Evolutionary conservation across 2,888 invertebrate genomes (phyloP).

Genomic region (Melieria crassipennis): DNA sequence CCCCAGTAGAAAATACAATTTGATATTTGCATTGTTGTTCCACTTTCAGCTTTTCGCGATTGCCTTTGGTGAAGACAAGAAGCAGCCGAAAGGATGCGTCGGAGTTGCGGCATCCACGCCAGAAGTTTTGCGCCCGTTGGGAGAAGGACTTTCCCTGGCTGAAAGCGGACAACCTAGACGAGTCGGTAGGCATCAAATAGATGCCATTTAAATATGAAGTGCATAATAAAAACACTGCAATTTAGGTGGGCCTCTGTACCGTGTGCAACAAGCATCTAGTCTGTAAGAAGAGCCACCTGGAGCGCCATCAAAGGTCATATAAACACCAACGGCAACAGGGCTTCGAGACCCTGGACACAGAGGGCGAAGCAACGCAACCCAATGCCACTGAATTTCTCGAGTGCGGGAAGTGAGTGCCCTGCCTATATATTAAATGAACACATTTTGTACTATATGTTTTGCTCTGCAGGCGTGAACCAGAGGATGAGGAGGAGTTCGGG

Average conservation of each 20-base stretch:
- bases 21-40: neutral
- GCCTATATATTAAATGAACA: constrained; percentile 8
- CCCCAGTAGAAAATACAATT: neutral
- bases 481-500: constrained; percentile 37
- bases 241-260: constrained; percentile 33
- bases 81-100: constrained; percentile 22
- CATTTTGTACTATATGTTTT: constrained; percentile 26
- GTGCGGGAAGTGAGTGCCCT: constrained; percentile 33
- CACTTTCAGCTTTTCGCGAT: constrained; percentile 17
- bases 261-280: constrained; percentile 45
- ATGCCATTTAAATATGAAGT: too few species aligned
- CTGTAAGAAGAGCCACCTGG: constrained; percentile 48
- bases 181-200: constrained; percentile 38
- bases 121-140: constrained; percentile 45
- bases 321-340: constrained; percentile 44
- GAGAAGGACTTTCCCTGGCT: constrained; percentile 46
- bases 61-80: constrained; percentile 35
- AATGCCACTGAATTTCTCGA: constrained; percentile 37
- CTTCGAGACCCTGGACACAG: constrained; percentile 42
- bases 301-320: constrained; percentile 45
- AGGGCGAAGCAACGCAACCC: constrained; percentile 39
- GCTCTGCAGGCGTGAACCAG: constrained; percentile 35
- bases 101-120: constrained; percentile 40
- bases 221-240: too few species aligned
- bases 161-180: constrained; percentile 42